These are phyloP conservation scores for Phyllotreta cruciferae DNA, from an alignment of 2,888 invertebrate genomes.

Conservation along the genomic window DNA sequence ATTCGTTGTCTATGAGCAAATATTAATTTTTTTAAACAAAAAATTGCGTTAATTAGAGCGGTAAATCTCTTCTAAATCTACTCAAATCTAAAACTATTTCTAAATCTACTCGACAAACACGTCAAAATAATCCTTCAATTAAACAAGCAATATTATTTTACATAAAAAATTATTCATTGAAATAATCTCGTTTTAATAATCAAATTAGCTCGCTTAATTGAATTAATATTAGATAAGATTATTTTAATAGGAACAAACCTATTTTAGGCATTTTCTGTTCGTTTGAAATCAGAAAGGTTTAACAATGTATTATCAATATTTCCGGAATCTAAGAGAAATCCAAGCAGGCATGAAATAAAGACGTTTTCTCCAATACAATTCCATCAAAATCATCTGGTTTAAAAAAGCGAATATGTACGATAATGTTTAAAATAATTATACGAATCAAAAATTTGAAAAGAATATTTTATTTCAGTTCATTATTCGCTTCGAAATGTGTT, in stretches of 20 bases:
- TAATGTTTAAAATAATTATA: slow-evolving; percentile 9
- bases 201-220: slow-evolving; percentile 3
- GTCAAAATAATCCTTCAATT: no score
- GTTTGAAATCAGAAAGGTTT: slow-evolving; percentile 43
- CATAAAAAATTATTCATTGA: slow-evolving; percentile 4
- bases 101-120: no score
- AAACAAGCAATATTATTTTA: no score
- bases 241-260: slow-evolving; percentile 46
- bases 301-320: slow-evolving; percentile 61
- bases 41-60: no score
- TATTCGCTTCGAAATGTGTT: slow-evolving; percentile 22
- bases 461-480: no score
- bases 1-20: no score
- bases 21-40: no score
- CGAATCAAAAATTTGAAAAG: slow-evolving; percentile 17
- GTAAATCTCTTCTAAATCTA: no score
- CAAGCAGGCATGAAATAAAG: slow-evolving; percentile 56
- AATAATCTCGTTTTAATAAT: not conserved
- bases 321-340: slow-evolving; percentile 58
- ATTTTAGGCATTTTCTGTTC: slow-evolving; percentile 40
- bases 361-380: slow-evolving; percentile 38
- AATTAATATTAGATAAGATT: slow-evolving; percentile 12
- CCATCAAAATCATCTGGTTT: slow-evolving; percentile 40
- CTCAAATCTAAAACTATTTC: no score
- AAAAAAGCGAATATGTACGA: not conserved